Evolutionary conservation across 2,113 vertebrate species (phyloP), one percentile per base, ranked within the genome.

Genomic region (Hippocampus zosterae): DNA sequence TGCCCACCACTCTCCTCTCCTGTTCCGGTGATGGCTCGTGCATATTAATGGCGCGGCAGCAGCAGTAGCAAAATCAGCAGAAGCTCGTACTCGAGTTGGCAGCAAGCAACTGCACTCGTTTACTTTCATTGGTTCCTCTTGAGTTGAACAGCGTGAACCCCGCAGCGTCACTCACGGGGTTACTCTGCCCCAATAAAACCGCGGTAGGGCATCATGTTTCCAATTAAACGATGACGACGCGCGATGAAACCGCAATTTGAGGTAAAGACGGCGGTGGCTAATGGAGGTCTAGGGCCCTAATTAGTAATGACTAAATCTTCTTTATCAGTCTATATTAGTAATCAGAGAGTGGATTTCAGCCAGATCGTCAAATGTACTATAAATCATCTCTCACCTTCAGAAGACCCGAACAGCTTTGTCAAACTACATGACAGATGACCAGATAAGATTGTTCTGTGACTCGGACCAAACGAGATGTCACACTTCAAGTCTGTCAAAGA

Each of bases 81-180:
- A 37, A 53, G 73, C 16, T n/a, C n/a, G n/a, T n/a, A n/a, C n/a
- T n/a, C n/a, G 44, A 61, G n/a, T 64, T 52, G 55, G 29, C 46
- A 59, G 40, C 48, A 65, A 53, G 16, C 15, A 12, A 42, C 56
- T 68, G 23, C 25, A 59, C 57, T 44, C 52, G 50, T 65, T 46
- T 73, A 62, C 76, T 83, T 74, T 78, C 67, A 70, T 44, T 27
- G 46, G 44, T 70, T 79, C 68, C 77, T 65, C 65, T 79, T 52
- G 78, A 79, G 65, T 75, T 79, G 68, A 77, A 72, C 74, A 61
- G 71, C 53, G 78, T 75, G 74, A 74, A 75, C 78, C 76, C 72
- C 68, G 27, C 8, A 52, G 73, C 18, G 13, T 67, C 61, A 74
- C 33, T 7, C 50, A 44, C 55, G 8, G 56, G 19, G 48, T 67